Evolutionary conservation across 1,140 invertebrate genomes (phyloP), one percentile per base, ranked within the genome.

Genomic region (Pentalonia nigronervosa): DNA sequence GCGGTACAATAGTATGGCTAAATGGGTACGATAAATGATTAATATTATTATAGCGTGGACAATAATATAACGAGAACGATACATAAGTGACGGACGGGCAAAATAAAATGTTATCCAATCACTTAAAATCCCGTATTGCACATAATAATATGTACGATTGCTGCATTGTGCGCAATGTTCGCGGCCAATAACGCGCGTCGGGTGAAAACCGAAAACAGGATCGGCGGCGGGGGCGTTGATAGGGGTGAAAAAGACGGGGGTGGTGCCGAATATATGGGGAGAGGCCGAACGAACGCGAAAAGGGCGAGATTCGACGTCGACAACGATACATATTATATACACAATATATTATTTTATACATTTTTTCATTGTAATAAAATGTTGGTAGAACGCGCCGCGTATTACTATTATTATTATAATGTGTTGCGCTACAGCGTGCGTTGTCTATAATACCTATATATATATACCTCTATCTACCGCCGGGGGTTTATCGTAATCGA

Each of bases 401-500:
- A n/a, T 50, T 88, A 88, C 45, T 88, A 17, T 88, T 88, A 88
- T 88, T 88, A 48, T 50, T 88, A 50, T 89, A 89, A 53, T n/a
- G 84, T 86, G 23, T 41, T 86, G 23, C 41, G 3, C 2, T 53
- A 8, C 47, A 30, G n/a, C n/a, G n/a, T 34, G 17, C 34, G 20
- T 36, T 20, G 17, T 88, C 8, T 30, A 81, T 67, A 60, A 21
- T 88, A 48, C 87, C 25, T 25, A 23, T 45, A 17, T 4, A 41
- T 4, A 9, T 45, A 30, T 81, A 48, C 41, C 36, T 50, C 1
- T 23, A 36, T 25, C 30, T 91, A 91, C 67, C 90, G 90, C 67
- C 90, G 90, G 90, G n/a, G 45, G 45, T 83, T 53, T 92, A 83
- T 92, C 47, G 47, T 81, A 92, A 92, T 92, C 45, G 47, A 92